Evolutionary conservation across 2,797 vertebrate genomes (phyloP).

Genomic region (Sibirionetta formosa): DNA sequence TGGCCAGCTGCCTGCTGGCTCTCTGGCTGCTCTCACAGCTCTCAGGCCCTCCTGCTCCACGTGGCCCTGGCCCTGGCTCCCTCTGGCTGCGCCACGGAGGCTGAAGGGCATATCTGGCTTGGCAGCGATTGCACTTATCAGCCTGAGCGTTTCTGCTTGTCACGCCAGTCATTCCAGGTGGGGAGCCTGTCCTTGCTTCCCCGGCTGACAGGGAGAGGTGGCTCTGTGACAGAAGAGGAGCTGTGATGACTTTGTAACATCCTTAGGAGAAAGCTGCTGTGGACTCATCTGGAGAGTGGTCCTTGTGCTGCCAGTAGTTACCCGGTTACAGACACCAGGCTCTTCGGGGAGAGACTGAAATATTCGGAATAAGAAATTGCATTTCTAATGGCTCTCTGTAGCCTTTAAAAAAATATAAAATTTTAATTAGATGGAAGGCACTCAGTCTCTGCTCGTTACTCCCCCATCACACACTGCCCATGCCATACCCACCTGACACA

Average conservation of each 20-base stretch:
- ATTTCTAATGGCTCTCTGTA: background rate
- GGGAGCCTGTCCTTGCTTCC: background rate
- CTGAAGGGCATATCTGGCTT: background rate
- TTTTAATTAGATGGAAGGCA: background rate
- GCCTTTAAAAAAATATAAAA: background rate
- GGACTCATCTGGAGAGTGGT: background rate
- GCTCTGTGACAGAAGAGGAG: background rate
- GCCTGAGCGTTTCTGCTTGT: background rate
- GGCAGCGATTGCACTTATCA: background rate
- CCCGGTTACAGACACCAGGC: background rate
- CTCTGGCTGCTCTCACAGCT: background rate
- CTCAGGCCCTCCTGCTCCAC: rapidly evolving
- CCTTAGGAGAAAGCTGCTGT: background rate
- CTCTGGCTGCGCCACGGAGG: background rate
- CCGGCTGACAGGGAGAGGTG: background rate
- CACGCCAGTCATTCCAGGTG: background rate
- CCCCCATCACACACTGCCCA: background rate
- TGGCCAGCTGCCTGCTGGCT: background rate
- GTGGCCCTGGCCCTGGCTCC: background rate
- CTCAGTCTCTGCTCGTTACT: background rate
- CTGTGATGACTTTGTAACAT: background rate
- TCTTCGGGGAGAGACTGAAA: background rate
- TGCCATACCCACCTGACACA: background rate
- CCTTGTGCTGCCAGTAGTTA: background rate
- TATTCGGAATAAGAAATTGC: background rate